phyloP scores from a whole-genome alignment of 2,797 vertebrate genomes.

The Notamacropus eugenii region DNA sequence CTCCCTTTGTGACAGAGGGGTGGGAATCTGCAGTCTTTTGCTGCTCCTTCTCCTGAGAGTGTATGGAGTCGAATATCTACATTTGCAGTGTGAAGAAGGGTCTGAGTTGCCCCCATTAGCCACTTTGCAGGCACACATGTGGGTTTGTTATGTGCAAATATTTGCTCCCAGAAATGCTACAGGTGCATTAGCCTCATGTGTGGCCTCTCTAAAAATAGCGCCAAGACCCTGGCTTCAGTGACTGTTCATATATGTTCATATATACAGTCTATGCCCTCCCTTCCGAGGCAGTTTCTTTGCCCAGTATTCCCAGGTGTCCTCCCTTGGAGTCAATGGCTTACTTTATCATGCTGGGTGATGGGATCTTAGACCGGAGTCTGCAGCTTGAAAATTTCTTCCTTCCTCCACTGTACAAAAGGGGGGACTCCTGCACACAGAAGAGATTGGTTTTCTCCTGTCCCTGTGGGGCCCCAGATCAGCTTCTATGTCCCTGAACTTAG shows the following conservation, averaged over 20 bases:
- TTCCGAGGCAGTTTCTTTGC: slow-evolving; percentile 69
- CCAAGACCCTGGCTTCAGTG: slow-evolving; percentile 73
- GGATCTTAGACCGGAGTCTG: slow-evolving; percentile 76
- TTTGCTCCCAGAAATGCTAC: slow-evolving; percentile 56
- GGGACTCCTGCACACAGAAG: slow-evolving; percentile 14
- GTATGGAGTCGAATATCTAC: background rate
- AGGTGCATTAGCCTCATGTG: slow-evolving; percentile 52
- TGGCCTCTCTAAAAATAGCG: slow-evolving; percentile 75
- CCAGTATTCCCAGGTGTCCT: slow-evolving; percentile 72
- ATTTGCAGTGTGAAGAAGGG: slow-evolving; percentile 36
- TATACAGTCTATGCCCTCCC: slow-evolving; percentile 70
- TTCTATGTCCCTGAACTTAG: slow-evolving; percentile 53
- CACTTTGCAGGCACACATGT: background rate
- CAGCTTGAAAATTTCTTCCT: slow-evolving; percentile 79
- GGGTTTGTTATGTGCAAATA: slow-evolving; percentile 44
- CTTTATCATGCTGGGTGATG: slow-evolving; percentile 74
- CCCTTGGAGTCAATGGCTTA: slow-evolving; percentile 61
- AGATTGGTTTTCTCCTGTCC: slow-evolving; percentile 36
- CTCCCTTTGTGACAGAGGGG: slow-evolving; percentile 58
- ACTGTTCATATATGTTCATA: slow-evolving; percentile 82
- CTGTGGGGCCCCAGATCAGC: background rate
- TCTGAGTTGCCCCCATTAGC: slow-evolving; percentile 36
- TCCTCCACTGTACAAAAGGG: slow-evolving; percentile 36
- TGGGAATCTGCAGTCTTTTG: slow-evolving; percentile 60
- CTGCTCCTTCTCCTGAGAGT: slow-evolving; percentile 56